Evolutionary conservation across 1,140 invertebrate genomes (phyloP), one percentile per base, ranked within the genome.

Genomic region (Dreissena rostriformis): DNA sequence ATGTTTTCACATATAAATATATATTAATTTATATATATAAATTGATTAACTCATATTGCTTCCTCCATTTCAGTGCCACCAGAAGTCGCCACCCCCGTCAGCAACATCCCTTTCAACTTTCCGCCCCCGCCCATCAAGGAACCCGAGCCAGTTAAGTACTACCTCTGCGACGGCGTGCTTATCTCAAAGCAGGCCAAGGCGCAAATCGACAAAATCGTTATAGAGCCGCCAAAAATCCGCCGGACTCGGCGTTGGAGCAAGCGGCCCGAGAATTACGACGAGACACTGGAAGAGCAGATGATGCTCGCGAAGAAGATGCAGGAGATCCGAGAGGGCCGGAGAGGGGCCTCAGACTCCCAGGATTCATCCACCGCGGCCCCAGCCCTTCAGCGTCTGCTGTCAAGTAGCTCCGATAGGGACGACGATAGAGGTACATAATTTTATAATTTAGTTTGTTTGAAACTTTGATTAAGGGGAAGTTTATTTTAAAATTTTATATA

Each of bases 81-180:
- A 29, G 57, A 61, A 61, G 11, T 61, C 6, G 17, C 57, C 17
- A 24, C 57, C 17, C 57, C 57, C 12, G 57, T 61, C 17, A 61
- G 57, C 22, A 61, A 24, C 22, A 19, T 61, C 57, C 57, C 57
- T 6, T 61, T 61, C 22, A 61, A 90, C 55, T 61, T 81, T 70
- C 79, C 86, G 0, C 84, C 82, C 12, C 84, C 86, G 22, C 80
- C 84, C 19, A 66, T 79, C 14, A 73, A 72, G 90, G 93, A 79
- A 74, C 86, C 85, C 93, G 91, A 93, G 83, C 84, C 86, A 6
- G 90, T 89, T 24, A 88, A 88, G 73, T 87, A 89, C 55, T 97
- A 96, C 93, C 96, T 96, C 88, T 94, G 98, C 26, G 98, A 99
- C 94, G 98, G 98, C 22, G 96, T 98, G 11, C 96, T 95, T 87